These are phyloP conservation scores for Cyanoderma ruficeps DNA, from an alignment of 2,113 vertebrate genomes.

Conservation along the genomic window DNA sequence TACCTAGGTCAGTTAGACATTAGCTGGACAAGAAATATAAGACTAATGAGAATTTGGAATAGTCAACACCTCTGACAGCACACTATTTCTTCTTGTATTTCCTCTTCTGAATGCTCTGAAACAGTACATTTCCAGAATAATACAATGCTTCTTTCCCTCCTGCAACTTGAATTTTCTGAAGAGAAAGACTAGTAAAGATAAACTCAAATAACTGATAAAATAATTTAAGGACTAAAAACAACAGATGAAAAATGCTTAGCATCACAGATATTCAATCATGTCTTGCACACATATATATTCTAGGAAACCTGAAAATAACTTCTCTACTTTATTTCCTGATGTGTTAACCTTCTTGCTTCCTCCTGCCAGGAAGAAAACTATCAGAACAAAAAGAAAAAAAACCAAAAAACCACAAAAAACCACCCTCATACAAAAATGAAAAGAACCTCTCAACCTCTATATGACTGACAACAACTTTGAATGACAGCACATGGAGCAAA, in stretches of 20 bases:
- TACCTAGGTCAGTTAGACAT: background rate
- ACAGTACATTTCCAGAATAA: background rate
- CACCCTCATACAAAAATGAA: background rate
- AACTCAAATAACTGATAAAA: background rate
- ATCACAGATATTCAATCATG: background rate
- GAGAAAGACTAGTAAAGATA: background rate
- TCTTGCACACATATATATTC: background rate
- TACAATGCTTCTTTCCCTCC: background rate
- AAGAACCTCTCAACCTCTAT: background rate
- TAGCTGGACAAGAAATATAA: background rate
- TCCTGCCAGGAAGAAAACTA: background rate
- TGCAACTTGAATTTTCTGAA: background rate
- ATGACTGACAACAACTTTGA: slow-evolving; percentile 17
- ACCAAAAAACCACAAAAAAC: background rate
- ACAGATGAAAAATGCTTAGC: background rate
- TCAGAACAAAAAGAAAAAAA: background rate
- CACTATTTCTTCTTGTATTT: background rate
- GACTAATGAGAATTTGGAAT: background rate
- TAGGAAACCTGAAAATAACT: background rate
- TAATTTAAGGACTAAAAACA: background rate
- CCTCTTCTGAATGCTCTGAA: background rate
- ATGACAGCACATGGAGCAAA: slow-evolving; percentile 7
- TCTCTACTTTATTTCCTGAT: background rate
- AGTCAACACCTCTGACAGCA: background rate
- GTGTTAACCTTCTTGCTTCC: background rate